Percentiles rank a stretch among this genome's conserved stretches.
Evolutionary conservation across 2,113 vertebrate genomes (phyloP).

Genomic region (Xyrauchen texanus): DNA sequence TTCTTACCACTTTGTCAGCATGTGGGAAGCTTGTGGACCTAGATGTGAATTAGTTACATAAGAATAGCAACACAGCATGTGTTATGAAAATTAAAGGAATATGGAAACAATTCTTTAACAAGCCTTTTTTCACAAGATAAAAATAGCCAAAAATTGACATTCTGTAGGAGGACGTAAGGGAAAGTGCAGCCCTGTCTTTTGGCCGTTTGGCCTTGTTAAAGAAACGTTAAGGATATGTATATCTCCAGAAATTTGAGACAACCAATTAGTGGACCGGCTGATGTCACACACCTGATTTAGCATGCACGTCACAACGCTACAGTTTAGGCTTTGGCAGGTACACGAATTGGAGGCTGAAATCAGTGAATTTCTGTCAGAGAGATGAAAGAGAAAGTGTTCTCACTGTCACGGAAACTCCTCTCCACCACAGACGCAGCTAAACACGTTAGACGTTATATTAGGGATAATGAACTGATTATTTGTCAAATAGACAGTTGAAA

Average conservation of each 20-base stretch:
- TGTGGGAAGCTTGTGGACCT: neutral
- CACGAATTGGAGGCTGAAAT: neutral
- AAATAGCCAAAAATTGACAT: conserved; percentile 26
- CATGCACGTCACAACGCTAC: neutral
- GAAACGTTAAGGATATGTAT: neutral
- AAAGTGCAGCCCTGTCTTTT: neutral
- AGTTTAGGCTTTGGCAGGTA: conserved; percentile 25
- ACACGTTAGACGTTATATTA: neutral
- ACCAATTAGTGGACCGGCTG: conserved; percentile 28
- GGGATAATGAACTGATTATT: conserved; percentile 17
- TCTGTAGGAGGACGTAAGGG: neutral
- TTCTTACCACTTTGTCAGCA: neutral
- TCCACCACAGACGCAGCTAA: conserved; percentile 11
- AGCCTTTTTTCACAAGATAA: conserved; percentile 7
- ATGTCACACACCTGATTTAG: conserved; percentile 26
- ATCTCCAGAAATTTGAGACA: conserved; percentile 7
- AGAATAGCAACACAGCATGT: neutral
- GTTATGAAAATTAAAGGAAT: neutral
- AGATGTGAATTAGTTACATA: conserved; percentile 7
- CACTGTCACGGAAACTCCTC: neutral
- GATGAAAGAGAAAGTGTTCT: conserved; percentile 34
- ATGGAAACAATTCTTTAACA: neutral
- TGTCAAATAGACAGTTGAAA: neutral
- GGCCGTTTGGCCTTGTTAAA: neutral
- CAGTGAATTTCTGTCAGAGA: conserved; percentile 9